A percentile compares a stretch with the other conserved stretches of the same genome.
These are phyloP conservation scores for Palythoa grandiflora DNA, from an alignment of 92 coral and sea anemone genomes.

Conservation along the genomic window DNA sequence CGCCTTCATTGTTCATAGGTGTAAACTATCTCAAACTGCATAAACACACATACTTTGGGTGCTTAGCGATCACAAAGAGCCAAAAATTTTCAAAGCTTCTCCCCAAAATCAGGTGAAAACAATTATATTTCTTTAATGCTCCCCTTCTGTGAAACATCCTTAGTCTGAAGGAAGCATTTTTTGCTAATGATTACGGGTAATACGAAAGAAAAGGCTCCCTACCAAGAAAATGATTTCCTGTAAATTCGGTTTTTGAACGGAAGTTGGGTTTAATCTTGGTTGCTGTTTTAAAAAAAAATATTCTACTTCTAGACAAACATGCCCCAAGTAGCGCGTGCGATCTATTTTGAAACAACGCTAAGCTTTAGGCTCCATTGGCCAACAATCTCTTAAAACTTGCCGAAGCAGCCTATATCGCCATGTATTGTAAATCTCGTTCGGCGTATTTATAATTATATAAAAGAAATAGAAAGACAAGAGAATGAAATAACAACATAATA, in stretches of 20 bases:
- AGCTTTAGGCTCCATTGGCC: constrained; percentile 26
- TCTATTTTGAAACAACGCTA: constrained; percentile 41
- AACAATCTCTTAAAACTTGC: constrained; percentile 30
- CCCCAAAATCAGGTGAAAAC: not conserved
- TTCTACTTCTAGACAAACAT: constrained; percentile 47
- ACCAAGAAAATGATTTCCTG: constrained; percentile 97
- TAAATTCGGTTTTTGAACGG: constrained; percentile 84
- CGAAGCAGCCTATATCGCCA: constrained; percentile 36
- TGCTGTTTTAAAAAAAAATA: constrained; percentile 64
- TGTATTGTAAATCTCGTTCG: constrained; percentile 80
- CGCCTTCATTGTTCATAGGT: constrained; percentile 80
- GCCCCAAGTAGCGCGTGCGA: constrained; percentile 57
- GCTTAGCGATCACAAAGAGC: constrained; percentile 58
- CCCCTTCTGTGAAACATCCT: constrained; percentile 47
- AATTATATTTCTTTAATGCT: constrained; percentile 4
- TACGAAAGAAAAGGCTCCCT: constrained; percentile 90
- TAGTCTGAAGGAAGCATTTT: constrained; percentile 56
- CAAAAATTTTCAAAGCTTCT: constrained; percentile 48
- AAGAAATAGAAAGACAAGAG: constrained; percentile 88
- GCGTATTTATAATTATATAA: constrained; percentile 89
- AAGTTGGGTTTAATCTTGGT: constrained; percentile 81
- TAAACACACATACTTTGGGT: constrained; percentile 80
- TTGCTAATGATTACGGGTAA: constrained; percentile 78
- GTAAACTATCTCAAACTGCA: constrained; percentile 80
- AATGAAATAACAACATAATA: constrained; percentile 96